A percentile compares a stretch with the other conserved stretches of the same genome.
Conservation (phyloP, 2,888 invertebrate species). For the Timema cristinae region DNA sequence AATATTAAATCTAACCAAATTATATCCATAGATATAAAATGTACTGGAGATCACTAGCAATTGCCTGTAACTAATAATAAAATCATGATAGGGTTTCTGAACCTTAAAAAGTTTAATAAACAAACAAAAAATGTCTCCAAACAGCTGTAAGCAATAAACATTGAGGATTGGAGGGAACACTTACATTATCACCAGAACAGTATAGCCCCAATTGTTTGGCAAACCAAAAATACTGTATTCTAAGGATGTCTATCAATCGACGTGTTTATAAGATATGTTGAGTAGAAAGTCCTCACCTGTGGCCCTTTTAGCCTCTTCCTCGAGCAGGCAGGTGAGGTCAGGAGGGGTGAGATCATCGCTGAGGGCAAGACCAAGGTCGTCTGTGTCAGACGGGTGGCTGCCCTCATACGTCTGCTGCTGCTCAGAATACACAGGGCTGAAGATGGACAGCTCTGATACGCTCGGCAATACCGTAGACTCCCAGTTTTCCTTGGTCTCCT, state of each 20-base stretch:
- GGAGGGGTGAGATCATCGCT: slow-evolving; percentile 44
- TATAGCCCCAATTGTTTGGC: neutral
- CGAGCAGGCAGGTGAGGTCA: slow-evolving; percentile 50
- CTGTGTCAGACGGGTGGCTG: slow-evolving; percentile 31
- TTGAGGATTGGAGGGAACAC: no score
- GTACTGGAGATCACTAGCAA: no score
- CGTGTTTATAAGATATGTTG: neutral
- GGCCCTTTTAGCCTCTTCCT: slow-evolving; percentile 50
- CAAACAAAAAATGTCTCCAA: no score
- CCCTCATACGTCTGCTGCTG: slow-evolving; percentile 26
- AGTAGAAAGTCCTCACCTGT: slow-evolving; percentile 38
- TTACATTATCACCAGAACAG: no score
- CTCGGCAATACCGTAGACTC: slow-evolving; percentile 25
- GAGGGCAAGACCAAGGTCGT: slow-evolving; percentile 44
- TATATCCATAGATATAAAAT: no score
- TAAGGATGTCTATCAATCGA: no score
- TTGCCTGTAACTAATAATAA: no score
- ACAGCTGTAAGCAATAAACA: no score
- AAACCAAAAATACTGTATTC: neutral
- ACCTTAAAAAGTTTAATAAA: no score
- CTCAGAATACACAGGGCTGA: slow-evolving; percentile 28
- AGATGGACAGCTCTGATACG: slow-evolving; percentile 29
- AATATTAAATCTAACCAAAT: no score
- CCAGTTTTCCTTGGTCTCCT: slow-evolving; percentile 35
- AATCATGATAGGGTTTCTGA: no score